Evolutionary conservation across 2,113 vertebrate genomes (phyloP), one percentile per base, ranked within the genome.

Genomic region (Cyphomyrus discorhynchus): DNA sequence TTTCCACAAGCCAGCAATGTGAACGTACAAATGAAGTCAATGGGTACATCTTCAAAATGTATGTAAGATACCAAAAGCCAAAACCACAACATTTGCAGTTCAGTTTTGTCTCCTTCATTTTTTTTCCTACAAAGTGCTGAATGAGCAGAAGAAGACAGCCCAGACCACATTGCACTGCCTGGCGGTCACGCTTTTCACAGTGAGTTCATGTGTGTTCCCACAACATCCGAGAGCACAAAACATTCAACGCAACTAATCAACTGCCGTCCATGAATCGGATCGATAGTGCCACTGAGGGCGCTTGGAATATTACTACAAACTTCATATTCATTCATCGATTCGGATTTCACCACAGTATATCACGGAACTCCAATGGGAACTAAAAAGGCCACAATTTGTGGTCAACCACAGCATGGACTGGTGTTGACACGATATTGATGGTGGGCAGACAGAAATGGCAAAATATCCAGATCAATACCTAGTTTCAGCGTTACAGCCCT

Each of bases 291-390:
- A 95, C 94, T 80, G 92, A 90, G 95, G 97, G 97, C 96, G 92
- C 91, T 84, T 90, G 97, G 97, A 97, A 98, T 96, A 98, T 97
- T 97, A 98, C 97, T 95, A 95, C 97, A 97, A 97, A 97, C 96
- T 98, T 98, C 96, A 98, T 98, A 98, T 98, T 98, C 97, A 98
- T 96, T 96, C 97, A 99, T 99, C 97, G 98, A 99, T 98, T 98
- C 97, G 94, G 95, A 98, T 97, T 97, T 98, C 96, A 96, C 95
- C 96, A 97, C 96, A 97, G 96, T 99, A 97, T 98, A 98, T 98
- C 97, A 99, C 95, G 96, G 97, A 97, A 97, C 96, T 97, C 98
- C 98, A 96, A 98, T 96, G 97, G 97, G 98, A 98, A 96, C 94
- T 95, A 96, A 97, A 97, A 97, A 96, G 97, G 96, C 96, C 96